Base-by-base conservation (phyloP, 2,797 vertebrate genomes). In the Gymnopithys bicolor region DNA sequence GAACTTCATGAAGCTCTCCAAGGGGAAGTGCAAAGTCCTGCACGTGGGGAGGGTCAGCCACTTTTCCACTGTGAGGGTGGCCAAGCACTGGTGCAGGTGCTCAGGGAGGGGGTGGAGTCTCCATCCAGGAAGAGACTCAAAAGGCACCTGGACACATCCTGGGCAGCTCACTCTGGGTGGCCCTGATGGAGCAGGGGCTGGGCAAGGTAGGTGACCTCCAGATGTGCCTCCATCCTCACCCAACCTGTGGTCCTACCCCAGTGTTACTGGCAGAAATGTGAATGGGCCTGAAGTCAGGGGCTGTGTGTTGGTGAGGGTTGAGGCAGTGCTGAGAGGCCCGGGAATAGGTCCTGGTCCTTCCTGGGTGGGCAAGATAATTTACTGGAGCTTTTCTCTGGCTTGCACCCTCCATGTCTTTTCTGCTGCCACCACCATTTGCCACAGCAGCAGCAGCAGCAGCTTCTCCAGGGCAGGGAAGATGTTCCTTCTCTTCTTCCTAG, bases 221-320 rank as follows among this genome's bases (percentile, higher is more conserved):
- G 63, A 70, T 11, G 27, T 30, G 11, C n/a, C 67, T 53, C 59
- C 59, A 53, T 2, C 37, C 37, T 58, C 33, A 7, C 5, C 19
- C 48, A 49, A 11, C 4, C 23, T 14, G 22, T 51, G 37, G 14
- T 69, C 33, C 58, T 30, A 22, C 23, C 5, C 33, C 43, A 46
- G 14, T 8, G 5, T 23, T 35, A 2, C 23, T 48, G 53, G 22
- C 55, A 68, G 55, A 41, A 32, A 25, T 0, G 0, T 62, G 62
- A 58, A 35, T 22, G 62, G 49, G 67, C 22, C 30, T 62, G 60
- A 32, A 51, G 22, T 21, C n/a, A 35, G 19, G 9, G 19, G 19
- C 21, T 16, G 6, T 43, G 45, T 81, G 51, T 32, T 2, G 7
- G 21, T 0, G 0, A 77, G 48, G 67, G 28, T 3, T 43, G 53